These are phyloP conservation scores for Drosophila atripex DNA, from an alignment of 2,888 invertebrate genomes.

Conservation along the genomic window DNA sequence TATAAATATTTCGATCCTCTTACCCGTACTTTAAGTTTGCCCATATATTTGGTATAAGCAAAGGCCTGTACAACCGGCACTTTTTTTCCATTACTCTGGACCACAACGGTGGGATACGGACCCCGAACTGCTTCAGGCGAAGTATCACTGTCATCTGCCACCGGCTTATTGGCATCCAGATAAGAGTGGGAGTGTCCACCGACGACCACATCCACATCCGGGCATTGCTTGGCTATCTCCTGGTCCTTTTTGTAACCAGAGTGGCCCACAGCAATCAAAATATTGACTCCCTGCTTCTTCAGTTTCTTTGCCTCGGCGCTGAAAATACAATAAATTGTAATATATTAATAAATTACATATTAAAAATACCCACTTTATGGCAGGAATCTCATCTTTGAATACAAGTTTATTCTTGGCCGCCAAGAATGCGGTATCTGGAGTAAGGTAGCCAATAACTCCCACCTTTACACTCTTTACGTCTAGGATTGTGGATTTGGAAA, in stretches of 20 bases:
- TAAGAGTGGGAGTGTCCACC: slow-evolving; percentile 97
- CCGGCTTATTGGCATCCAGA: slow-evolving; percentile 88
- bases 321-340: no score
- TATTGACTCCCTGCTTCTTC: slow-evolving; percentile 88
- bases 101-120: slow-evolving; percentile 90
- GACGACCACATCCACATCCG: slow-evolving; percentile 92
- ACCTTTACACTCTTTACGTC: slow-evolving; percentile 87
- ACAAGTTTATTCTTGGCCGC: slow-evolving; percentile 85
- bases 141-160: slow-evolving; percentile 54
- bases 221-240: slow-evolving; percentile 90
- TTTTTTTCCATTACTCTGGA: slow-evolving; percentile 88
- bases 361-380: slow-evolving; percentile 85
- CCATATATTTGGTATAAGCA: slow-evolving; percentile 87
- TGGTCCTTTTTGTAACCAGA: slow-evolving; percentile 92
- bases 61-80: slow-evolving; percentile 95
- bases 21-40: neutral
- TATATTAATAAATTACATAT: neutral
- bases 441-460: slow-evolving; percentile 92
- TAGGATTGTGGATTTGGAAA: slow-evolving; percentile 87
- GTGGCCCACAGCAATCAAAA: slow-evolving; percentile 95
- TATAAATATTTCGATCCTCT: neutral
- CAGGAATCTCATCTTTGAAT: slow-evolving; percentile 88
- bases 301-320: slow-evolving; percentile 87
- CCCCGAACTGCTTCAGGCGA: slow-evolving; percentile 84
- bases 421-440: slow-evolving; percentile 91